Percentiles rank a stretch among this genome's conserved stretches.
Conservation (phyloP, 2,797 vertebrate species). For the Protosalanx chinensis region DNA sequence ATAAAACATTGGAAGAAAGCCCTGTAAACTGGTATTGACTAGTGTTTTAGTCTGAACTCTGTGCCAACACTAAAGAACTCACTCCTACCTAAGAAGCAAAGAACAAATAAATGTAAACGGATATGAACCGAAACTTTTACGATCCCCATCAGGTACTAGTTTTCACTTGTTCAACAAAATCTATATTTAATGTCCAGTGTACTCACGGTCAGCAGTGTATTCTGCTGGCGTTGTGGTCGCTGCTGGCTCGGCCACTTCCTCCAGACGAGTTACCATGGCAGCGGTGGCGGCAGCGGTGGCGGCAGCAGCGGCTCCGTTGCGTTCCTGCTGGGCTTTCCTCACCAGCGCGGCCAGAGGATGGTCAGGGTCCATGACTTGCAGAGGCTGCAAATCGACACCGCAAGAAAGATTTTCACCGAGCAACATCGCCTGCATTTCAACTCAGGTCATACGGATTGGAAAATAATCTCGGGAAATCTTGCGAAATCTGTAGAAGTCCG, state of each 20-base stretch:
- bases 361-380: conserved; percentile 95
- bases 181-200: neutral
- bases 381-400: conserved; percentile 72
- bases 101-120: neutral
- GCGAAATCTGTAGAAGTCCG: neutral
- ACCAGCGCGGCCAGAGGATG: conserved; percentile 91
- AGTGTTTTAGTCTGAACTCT: neutral
- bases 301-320: conserved; percentile 66
- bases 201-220: conserved; percentile 91
- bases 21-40: neutral
- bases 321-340: conserved; percentile 83
- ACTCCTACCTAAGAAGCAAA: neutral
- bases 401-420: neutral
- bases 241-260: conserved; percentile 56
- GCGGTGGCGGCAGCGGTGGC: neutral
- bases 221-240: conserved; percentile 68
- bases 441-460: neutral
- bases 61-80: conserved; percentile 13
- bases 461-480: neutral
- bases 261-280: conserved; percentile 49
- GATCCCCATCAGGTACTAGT: neutral
- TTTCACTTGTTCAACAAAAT: neutral
- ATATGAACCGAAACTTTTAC: neutral
- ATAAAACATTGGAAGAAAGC: no score
- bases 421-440: neutral